Percentiles rank a stretch among this genome's conserved stretches.
phyloP scores from a whole-genome alignment of 2,113 vertebrate genomes.

The Bufo gargarizans region DNA sequence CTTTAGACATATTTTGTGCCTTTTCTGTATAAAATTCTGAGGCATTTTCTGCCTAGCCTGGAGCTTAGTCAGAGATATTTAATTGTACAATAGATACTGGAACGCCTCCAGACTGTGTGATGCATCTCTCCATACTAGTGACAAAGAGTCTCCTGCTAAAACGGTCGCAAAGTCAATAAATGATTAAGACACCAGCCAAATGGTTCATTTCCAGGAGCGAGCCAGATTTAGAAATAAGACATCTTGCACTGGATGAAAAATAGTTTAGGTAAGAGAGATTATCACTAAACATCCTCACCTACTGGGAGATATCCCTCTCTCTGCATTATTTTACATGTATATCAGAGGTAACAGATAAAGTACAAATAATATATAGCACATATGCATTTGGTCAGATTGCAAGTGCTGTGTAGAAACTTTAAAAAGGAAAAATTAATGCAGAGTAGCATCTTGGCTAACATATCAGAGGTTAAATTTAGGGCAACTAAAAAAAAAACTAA shows the following conservation, averaged over 20 bases:
- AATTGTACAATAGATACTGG: slow-evolving; percentile 51
- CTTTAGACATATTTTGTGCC: background rate
- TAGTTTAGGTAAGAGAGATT: slow-evolving; percentile 38
- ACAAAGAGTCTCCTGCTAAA: slow-evolving; percentile 52
- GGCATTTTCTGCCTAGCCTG: slow-evolving; percentile 13
- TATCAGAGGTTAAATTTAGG: slow-evolving; percentile 56
- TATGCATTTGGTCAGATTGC: slow-evolving; percentile 25
- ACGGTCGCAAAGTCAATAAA: slow-evolving; percentile 56
- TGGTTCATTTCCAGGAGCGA: slow-evolving; percentile 47
- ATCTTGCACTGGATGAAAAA: slow-evolving; percentile 33
- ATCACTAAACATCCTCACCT: slow-evolving; percentile 20
- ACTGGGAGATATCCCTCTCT: slow-evolving; percentile 1
- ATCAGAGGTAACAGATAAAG: slow-evolving; percentile 35
- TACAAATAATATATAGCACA: slow-evolving; percentile 52
- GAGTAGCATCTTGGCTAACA: slow-evolving; percentile 52
- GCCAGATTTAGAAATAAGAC: slow-evolving; percentile 19
- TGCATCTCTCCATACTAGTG: slow-evolving; percentile 44
- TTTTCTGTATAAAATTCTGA: background rate
- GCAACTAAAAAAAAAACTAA: slow-evolving; percentile 40
- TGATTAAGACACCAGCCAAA: slow-evolving; percentile 50
- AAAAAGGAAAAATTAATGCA: slow-evolving; percentile 57
- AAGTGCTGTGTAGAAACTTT: slow-evolving; percentile 36
- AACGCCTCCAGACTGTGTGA: slow-evolving; percentile 38
- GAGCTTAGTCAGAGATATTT: slow-evolving; percentile 41
- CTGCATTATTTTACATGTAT: slow-evolving; percentile 39